phyloP scores from a whole-genome alignment of 2,888 invertebrate species.

The Drosophila antonietae region DNA sequence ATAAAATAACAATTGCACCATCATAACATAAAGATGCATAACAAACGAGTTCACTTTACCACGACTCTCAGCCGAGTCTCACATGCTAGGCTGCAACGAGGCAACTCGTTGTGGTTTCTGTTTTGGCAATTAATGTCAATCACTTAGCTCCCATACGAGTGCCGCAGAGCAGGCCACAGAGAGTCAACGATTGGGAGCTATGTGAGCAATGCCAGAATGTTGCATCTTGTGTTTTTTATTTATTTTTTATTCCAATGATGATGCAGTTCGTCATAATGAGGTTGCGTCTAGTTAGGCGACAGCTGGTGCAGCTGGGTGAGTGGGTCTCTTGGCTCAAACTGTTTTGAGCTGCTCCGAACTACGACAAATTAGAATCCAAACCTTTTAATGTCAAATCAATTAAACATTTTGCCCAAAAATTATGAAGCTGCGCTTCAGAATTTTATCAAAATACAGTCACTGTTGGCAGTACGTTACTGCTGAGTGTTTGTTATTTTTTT shows the following conservation, averaged over 20 bases:
- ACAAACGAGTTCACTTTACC: constrained; percentile 49
- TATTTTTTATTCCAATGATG: constrained; percentile 4
- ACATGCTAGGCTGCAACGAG: constrained; percentile 3
- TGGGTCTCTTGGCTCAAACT: constrained; percentile 11
- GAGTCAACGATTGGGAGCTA: constrained; percentile 30
- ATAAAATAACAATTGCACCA: constrained; percentile 53
- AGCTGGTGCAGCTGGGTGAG: constrained; percentile 3
- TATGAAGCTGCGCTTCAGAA: constrained; percentile 21
- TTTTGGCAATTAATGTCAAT: constrained; percentile 74
- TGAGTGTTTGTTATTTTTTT: no score
- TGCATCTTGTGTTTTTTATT: constrained; percentile 3
- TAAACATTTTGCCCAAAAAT: constrained; percentile 47
- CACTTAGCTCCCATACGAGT: constrained; percentile 49
- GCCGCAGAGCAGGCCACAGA: constrained; percentile 1
- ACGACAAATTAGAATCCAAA: constrained; percentile 46
- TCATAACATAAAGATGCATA: constrained; percentile 39
- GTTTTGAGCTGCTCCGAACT: constrained; percentile 19
- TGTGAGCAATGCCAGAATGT: constrained; percentile 31
- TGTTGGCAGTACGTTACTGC: not conserved
- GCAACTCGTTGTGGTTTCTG: constrained; percentile 14
- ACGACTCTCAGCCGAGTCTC: constrained; percentile 13
- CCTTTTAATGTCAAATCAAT: constrained; percentile 73
- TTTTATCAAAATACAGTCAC: constrained; percentile 2
- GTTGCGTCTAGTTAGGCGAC: constrained; percentile 5
- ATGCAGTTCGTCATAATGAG: constrained; percentile 28